Percentiles rank a stretch among this genome's conserved stretches.
phyloP scores from a whole-genome alignment of 2,888 invertebrate species.

The Nemoura dubitans region DNA sequence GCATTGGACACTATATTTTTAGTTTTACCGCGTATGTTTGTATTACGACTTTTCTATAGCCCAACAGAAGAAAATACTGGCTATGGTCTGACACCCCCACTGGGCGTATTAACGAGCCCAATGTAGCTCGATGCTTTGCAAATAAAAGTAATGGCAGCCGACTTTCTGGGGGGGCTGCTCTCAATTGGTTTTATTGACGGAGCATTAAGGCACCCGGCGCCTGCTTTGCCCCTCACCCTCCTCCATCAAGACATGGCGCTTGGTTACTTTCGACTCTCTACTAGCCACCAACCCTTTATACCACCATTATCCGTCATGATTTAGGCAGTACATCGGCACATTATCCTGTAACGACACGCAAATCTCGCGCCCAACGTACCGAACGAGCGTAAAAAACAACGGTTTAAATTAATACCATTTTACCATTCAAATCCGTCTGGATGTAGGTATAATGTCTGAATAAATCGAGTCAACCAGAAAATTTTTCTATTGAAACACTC shows the following conservation, averaged over 20 bases:
- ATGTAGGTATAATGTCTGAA: background rate
- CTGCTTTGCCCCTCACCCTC: no score
- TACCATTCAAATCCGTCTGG: no score
- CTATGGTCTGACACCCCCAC: background rate
- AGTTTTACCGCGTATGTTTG: background rate
- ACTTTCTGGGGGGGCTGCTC: background rate
- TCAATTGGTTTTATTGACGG: slow-evolving; percentile 7
- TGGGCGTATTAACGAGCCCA: background rate
- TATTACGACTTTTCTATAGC: background rate
- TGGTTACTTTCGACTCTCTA: background rate
- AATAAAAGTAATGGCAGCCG: background rate
- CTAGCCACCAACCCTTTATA: no score
- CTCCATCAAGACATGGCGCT: background rate
- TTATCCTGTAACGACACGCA: no score
- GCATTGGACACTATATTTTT: no score
- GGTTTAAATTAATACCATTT: no score
- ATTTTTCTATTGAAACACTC: background rate
- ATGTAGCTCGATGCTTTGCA: background rate
- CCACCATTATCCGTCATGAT: no score
- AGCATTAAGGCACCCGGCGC: background rate
- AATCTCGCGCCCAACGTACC: no score
- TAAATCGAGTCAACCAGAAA: background rate
- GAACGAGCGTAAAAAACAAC: no score
- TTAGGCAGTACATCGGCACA: no score
- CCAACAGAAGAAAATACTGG: background rate